Base-by-base conservation (phyloP, 2,797 vertebrate genomes). In the Otolemur crassicaudatus region DNA sequence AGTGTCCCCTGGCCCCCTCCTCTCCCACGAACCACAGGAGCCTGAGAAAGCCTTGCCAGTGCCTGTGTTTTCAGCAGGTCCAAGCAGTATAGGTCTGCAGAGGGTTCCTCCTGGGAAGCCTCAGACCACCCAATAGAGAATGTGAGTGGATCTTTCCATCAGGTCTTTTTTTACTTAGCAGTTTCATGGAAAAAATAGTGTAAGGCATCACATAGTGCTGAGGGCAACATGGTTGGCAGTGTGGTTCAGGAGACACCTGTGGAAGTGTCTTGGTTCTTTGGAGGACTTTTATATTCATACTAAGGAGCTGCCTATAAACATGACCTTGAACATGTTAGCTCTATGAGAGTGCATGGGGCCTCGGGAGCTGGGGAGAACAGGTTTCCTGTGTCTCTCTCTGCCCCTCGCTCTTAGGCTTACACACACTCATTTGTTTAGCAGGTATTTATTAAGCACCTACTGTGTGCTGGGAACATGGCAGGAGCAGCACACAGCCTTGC, bases 201-300 rank as follows among this genome's bases (percentile, higher is more conserved):
- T 22, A 29, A 13, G 9, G 2, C 6, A 0, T 27, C 20, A 19
- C 10, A 25, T 8, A 29, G 31, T 16, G 7, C 9, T 4, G 49
- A 53, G 49, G 49, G 43, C 63, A 34, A 5, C 17, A 5, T 12
- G 2, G 76, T 46, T 72, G 40, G 43, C 56, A 31, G 2, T 17
- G 5, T 12, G 2, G 76, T 46, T 72, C 46, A 37, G 34, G 17
- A 56, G 69, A 29, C 34, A 29, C 34, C 37, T 77, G 23, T 6
- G 23, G 76, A 43, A 80, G 72, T 80, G 49, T 17, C 79, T 58
- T 43, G 70, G 58, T 75, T 34, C 19, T 80, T 73, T 67, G 16
- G 31, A 84, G 77, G n/a, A 65, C 37, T 10, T 2, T n/a, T 3
- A 5, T 10, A 1, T 19, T 67, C 61, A 16, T 2, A 3, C 46